These are phyloP conservation scores for Hemaris fuciformis DNA, from an alignment of 2,888 invertebrate genomes.

Conservation along the genomic window DNA sequence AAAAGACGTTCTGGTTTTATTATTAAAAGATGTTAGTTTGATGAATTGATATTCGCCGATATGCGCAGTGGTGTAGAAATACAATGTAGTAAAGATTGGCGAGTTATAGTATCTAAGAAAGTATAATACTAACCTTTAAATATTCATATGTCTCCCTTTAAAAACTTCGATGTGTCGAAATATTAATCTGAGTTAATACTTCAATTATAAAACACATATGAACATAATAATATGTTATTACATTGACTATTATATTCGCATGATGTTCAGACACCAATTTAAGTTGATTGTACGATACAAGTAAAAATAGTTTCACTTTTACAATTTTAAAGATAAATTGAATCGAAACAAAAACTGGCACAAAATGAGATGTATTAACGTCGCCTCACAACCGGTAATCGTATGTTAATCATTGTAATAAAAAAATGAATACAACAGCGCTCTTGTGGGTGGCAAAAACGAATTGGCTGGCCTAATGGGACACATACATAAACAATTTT, in stretches of 20 bases:
- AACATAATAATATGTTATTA: conserved; percentile 1
- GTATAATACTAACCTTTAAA: too few relatives aligned
- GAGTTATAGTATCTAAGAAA: too few relatives aligned
- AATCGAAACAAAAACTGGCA: neutral
- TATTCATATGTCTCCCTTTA: too few relatives aligned
- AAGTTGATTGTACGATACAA: neutral
- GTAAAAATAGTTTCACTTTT: conserved; percentile 8
- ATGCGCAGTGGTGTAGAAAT: too few relatives aligned
- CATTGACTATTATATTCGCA: neutral
- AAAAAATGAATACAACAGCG: conserved; percentile 43
- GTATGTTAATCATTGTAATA: conserved; percentile 39
- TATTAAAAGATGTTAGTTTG: too few relatives aligned
- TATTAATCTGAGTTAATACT: neutral
- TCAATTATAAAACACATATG: neutral
- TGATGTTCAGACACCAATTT: conserved; percentile 1
- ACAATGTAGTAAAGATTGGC: too few relatives aligned
- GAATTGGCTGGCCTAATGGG: neutral
- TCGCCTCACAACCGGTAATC: conserved; percentile 27
- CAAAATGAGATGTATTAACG: conserved; percentile 27
- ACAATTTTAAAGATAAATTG: conserved; percentile 4
- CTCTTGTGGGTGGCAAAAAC: conserved; percentile 30
- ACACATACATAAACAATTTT: neutral
- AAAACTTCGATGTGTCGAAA: too few relatives aligned
- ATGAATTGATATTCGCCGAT: too few relatives aligned
- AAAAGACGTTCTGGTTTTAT: too few relatives aligned